Evolutionary conservation across 1,140 invertebrate species (phyloP).

Genomic region (Microplitis demolitor): DNA sequence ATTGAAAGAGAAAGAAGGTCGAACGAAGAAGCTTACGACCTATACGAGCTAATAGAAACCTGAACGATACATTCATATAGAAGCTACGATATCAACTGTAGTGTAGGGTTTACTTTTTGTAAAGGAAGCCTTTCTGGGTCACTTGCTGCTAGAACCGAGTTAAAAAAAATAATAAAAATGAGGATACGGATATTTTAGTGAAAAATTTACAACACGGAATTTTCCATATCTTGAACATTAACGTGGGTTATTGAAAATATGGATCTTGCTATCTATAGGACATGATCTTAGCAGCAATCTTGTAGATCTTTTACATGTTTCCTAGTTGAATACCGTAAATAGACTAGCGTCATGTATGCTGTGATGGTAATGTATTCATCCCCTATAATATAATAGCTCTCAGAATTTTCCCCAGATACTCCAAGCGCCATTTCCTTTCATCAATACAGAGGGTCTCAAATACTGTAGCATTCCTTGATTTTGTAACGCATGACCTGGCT

Average conservation of each 20-base stretch:
- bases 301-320: background rate
- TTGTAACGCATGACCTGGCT: conserved; percentile 10
- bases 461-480: background rate
- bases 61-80: background rate
- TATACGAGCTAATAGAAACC: background rate
- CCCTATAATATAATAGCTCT: background rate
- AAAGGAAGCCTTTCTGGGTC: background rate
- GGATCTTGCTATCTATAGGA: no score
- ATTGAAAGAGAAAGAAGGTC: conserved; percentile 30
- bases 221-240: no score
- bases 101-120: background rate
- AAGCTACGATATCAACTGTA: background rate
- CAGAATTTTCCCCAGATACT: conserved; percentile 12
- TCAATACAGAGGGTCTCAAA: background rate
- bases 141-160: background rate
- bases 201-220: background rate
- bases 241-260: no score
- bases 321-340: background rate
- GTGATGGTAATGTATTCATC: conserved; percentile 21
- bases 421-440: background rate
- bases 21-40: conserved; percentile 4
- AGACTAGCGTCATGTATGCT: background rate
- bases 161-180: background rate
- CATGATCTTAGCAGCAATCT: background rate
- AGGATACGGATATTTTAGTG: background rate